Base-by-base conservation (phyloP, 2,797 vertebrate species). In the Falco rusticolus region DNA sequence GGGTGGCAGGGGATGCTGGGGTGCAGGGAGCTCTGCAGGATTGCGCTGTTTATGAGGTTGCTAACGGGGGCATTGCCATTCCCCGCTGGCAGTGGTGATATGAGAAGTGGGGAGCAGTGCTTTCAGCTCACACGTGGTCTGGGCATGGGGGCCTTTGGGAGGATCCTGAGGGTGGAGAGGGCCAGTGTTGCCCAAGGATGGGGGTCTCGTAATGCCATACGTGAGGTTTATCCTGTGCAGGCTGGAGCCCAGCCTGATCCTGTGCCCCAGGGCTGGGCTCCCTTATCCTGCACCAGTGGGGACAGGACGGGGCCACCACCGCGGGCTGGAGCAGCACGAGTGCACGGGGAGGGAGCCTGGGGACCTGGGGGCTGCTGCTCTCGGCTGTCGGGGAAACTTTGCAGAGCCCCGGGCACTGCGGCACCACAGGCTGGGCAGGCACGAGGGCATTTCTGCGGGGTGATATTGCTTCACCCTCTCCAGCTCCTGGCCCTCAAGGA, bases 391-490 rank as follows among this genome's bases (percentile, higher is more conserved):
- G 37, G 53, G 26, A 47, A 47, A 21, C 63, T 47, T 31, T 63
- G 59, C 51, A 41, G 84, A 85, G 89, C 71, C 39, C 50, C 1
- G 1, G 79, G 56, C 25, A 17, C 2, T 4, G 9, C 5, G 2
- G 68, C 74, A 77, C 4, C 8, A 0, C 0, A 4, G 51, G 70
- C 63, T 87, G 84, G 54, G 33, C 69, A 61, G 79, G 76, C 76
- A 70, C 34, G 25, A 31, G 79, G 59, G 64, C 31, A 47, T 76
- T 89, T 82, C 91, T 60, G 28, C 2, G 0, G 79, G 78, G 56
- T 83, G 89, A 83, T 12, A 2, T 75, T 41, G 31, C n/a, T 19
- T 43, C 0, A 0, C 59, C 11, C 50, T 60, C 1, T 0, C 39
- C 61, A 64, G 66, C 45, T 2, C 1, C 82, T 15, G 51, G 45